phyloP scores from a whole-genome alignment of 2,888 invertebrate genomes.

The Polietes domitor region DNA sequence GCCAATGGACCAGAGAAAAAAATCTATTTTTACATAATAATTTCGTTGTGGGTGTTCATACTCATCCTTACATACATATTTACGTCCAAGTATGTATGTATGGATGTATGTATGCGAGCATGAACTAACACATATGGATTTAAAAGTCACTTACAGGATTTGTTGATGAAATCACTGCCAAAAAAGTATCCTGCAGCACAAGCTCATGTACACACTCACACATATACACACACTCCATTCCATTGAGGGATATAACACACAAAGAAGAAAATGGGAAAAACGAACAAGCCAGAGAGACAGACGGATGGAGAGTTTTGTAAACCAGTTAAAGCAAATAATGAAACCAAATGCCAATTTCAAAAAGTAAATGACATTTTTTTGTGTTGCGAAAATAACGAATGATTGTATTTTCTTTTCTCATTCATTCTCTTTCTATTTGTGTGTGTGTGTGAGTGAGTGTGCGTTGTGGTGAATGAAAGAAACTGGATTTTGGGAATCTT shows the following conservation, averaged over 20 bases:
- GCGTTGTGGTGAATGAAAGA: conserved; percentile 26
- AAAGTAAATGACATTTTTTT: conserved; percentile 44
- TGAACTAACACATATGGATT: conserved; percentile 54
- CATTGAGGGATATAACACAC: not conserved
- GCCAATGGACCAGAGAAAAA: too few relatives aligned
- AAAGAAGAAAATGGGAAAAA: not conserved
- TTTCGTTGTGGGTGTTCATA: too few relatives aligned
- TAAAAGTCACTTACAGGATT: conserved; percentile 65
- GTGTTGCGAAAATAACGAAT: not conserved
- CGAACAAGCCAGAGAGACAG: not conserved
- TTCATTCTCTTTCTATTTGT: not conserved
- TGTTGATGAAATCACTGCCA: conserved; percentile 64
- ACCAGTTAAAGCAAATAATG: conserved; percentile 56
- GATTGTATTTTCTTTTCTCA: not conserved
- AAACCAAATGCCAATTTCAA: conserved; percentile 53
- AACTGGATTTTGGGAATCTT: conserved; percentile 51
- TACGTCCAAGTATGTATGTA: too few relatives aligned
- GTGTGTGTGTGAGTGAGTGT: not conserved
- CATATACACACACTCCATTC: not conserved
- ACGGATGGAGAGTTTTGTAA: not conserved
- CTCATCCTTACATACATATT: too few relatives aligned
- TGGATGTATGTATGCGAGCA: not conserved
- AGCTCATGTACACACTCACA: not conserved
- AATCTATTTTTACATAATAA: too few relatives aligned
- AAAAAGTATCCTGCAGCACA: conserved; percentile 4